A percentile compares a stretch with the other conserved stretches of the same genome.
Conservation (phyloP, 1,140 invertebrate genomes). For the Sinonovacula constricta region DNA sequence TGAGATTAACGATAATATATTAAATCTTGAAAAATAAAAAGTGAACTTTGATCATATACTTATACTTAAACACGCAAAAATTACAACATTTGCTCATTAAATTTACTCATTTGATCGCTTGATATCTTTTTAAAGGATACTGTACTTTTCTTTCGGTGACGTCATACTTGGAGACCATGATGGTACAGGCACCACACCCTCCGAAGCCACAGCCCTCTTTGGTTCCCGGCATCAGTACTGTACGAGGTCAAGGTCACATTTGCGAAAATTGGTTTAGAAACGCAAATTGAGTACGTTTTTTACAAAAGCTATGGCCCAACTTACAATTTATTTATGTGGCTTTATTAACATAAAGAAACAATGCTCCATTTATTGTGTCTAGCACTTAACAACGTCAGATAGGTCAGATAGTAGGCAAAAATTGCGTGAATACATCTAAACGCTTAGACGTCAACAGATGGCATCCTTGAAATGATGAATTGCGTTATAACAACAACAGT, state of each 20-base stretch:
- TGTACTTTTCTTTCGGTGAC: slow-evolving; percentile 29
- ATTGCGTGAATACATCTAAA: no score
- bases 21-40: no score
- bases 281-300: not conserved
- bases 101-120: not conserved
- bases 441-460: no score
- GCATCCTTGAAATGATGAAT: no score
- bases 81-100: no score
- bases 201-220: slow-evolving; percentile 89
- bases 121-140: slow-evolving; percentile 63
- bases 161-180: slow-evolving; percentile 81
- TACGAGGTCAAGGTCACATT: slow-evolving; percentile 36
- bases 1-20: no score
- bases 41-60: no score
- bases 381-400: no score
- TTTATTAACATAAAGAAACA: not conserved
- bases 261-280: not conserved
- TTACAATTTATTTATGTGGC: not conserved
- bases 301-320: not conserved
- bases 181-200: slow-evolving; percentile 90
- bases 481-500: no score
- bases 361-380: no score
- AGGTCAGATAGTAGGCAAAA: no score
- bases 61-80: no score
- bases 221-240: slow-evolving; percentile 84